Base-by-base conservation (phyloP, 2,113 vertebrate genomes). In the Canis aureus region DNA sequence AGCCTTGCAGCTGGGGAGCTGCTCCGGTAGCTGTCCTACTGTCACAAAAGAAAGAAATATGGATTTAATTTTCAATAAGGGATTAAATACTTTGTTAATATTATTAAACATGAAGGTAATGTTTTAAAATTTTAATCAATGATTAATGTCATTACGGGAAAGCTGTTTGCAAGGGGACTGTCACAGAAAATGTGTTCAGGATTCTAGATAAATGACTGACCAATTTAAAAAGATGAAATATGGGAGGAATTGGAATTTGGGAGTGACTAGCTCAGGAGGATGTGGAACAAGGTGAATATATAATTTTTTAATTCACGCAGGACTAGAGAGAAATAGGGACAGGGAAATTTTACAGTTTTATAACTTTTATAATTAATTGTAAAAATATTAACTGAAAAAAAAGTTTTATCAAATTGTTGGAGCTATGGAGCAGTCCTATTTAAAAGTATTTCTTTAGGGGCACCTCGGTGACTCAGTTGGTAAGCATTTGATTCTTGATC, bases 11-110 rank as follows among this genome's bases (percentile, higher is more conserved):
- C 71, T 20, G 2, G 17, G 11, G 22, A 32, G 16, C 22, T 62
- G n/a, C 2, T 11, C 59, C 3, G 1, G 29, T 27, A 11, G 13
- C n/a, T 59, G 29, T n/a, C 66, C 32, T 0, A 5, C 2, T 0
- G 4, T 32, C 55, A 11, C 5, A 0, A 16, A 38, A 35, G 22
- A 57, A 87, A 59, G 51, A 82, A 74, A 32, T 9, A 43, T 8
- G 4, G 78, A 78, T 74, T 84, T 64, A 29, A 76, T 84, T 89
- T 64, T 29, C 79, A 73, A 64, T 12, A 38, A 25, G 12, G 32
- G 35, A 73, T 73, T 73, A 35, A 93, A 80, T 8, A 25, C 16
- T 53, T 35, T 49, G 60, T 69, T 89, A 55, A 43, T 76, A 78
- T 89, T 69, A 69, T 71, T 19, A 43, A 73, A 29, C 35, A 51